Percentiles rank a stretch among this genome's conserved stretches.
These are phyloP conservation scores for Ptychodera flava DNA, from an alignment of 35 echinoderm and acorn worm species.

Conservation along the genomic window DNA sequence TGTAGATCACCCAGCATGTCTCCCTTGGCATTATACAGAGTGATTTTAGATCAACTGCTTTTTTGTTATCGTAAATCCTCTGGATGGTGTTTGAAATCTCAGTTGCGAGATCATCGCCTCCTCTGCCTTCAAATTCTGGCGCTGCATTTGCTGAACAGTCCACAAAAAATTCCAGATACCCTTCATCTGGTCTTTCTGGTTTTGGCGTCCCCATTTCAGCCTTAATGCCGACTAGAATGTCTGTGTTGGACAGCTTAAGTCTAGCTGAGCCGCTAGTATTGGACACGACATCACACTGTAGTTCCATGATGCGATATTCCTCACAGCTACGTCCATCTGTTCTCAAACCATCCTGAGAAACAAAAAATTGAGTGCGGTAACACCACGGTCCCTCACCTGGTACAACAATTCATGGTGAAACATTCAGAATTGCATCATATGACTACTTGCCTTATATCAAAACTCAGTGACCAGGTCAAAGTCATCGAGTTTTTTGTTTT, in stretches of 20 bases:
- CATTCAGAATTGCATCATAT: too few species aligned
- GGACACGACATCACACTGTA: constrained; percentile 94
- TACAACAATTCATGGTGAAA: too few species aligned
- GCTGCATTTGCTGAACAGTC: constrained; percentile 97
- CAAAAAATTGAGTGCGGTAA: too few species aligned
- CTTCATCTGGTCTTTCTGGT: constrained; percentile 39
- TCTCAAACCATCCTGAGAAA: constrained; percentile 56
- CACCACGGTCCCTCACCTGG: too few species aligned
- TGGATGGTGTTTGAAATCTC: constrained; percentile 76
- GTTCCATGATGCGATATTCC: constrained; percentile 64
- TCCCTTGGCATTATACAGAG: constrained; percentile 66
- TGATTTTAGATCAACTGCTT: constrained; percentile 65
- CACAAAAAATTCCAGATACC: constrained; percentile 90
- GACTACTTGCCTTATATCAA: too few species aligned
- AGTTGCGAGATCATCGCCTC: constrained; percentile 74
- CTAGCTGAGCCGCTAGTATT: constrained; percentile 95
- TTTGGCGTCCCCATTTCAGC: constrained; percentile 89
- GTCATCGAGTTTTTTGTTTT: too few species aligned
- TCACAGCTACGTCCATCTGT: constrained; percentile 78
- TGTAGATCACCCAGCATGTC: constrained; percentile 85
- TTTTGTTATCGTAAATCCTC: constrained; percentile 39
- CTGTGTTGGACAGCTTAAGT: constrained; percentile 74
- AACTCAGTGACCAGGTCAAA: too few species aligned
- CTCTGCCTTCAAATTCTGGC: constrained; percentile 90
- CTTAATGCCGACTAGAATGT: constrained; percentile 89